Base-by-base conservation (phyloP, 1,140 invertebrate genomes). In the Apolygus lucorum region DNA sequence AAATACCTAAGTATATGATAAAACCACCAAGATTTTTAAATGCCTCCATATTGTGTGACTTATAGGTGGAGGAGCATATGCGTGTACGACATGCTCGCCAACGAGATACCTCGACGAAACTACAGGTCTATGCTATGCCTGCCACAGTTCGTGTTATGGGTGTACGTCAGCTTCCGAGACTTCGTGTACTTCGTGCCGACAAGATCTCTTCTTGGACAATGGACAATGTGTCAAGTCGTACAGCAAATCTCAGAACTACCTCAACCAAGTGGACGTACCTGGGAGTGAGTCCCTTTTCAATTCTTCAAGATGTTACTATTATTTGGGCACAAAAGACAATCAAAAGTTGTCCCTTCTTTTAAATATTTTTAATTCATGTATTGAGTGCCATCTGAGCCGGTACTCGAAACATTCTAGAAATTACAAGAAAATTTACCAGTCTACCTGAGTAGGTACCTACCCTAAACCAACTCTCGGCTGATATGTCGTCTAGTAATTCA, bases 101-200 rank as follows among this genome's bases (percentile, higher is more conserved):
- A 84, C 85, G 0, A 87, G 90, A 77, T 90, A 88, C 76, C 88
- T 89, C 73, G 88, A 90, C 72, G 77, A 84, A 0, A 78, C 81
- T n/a, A 88, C 84, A 17, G 85, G 85, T 72, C 82, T 84, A 0
- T 91, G 89, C 73, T 83, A 83, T 71, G 80, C 80, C 0, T 91
- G 89, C 72, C 85, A 90, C 73, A 74, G 80, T 0, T 83, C 84
- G 21, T 91, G 89, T 69, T 80, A 81, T 1, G 83, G 86, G 0
- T 91, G 89, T 74, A 84, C 83, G 1, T 88, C 88, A 0, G 84
- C 87, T 0, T 88, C 87, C 0, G 84, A 85, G 69, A 87, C 86
- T 73, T 87, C 85, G 68, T 90, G 89, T 74, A 80, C 85, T 0
- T 81, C 82, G 0, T 90, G 88, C 70, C 83, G 84, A 1, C 79